Percentiles rank a stretch among this genome's conserved stretches.
Evolutionary conservation across 2,888 invertebrate species (phyloP).

Genomic region (Amphipyra tragopoginis): DNA sequence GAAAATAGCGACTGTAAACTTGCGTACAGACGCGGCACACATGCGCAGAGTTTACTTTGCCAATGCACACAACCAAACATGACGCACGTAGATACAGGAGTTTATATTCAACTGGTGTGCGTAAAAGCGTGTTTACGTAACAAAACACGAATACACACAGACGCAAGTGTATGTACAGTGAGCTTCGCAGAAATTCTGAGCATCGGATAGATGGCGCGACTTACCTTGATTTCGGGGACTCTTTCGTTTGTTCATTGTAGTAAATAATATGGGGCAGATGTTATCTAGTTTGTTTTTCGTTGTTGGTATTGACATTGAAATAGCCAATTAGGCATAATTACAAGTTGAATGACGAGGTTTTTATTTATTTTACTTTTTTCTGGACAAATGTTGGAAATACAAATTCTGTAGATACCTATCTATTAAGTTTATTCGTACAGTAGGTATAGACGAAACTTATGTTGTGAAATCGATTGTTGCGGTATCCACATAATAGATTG

Average conservation of each 20-base stretch:
- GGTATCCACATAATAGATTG: conserved; percentile 33
- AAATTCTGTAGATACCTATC: not conserved
- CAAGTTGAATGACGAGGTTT: conserved; percentile 7
- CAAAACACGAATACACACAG: conserved; percentile 59
- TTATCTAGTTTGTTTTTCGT: conserved; percentile 36
- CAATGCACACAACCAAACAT: conserved; percentile 52
- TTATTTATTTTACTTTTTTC: conserved; percentile 1
- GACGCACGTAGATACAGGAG: conserved; percentile 56
- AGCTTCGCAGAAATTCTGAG: conserved; percentile 54
- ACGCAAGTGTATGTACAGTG: conserved; percentile 51
- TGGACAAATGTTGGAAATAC: not conserved
- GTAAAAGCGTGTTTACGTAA: conserved; percentile 61
- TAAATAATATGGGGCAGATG: conserved; percentile 28
- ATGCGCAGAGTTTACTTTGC: conserved; percentile 57
- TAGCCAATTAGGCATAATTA: conserved; percentile 39
- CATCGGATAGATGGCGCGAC: conserved; percentile 77
- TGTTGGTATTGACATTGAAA: conserved; percentile 48
- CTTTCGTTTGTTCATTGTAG: conserved; percentile 1
- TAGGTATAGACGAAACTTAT: conserved; percentile 15
- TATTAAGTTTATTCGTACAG: not conserved
- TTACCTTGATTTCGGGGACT: conserved; percentile 27
- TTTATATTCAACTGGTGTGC: conserved; percentile 53
- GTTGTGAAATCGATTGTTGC: conserved; percentile 56
- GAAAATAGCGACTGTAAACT: conserved; percentile 53
- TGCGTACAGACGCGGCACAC: conserved; percentile 61